Conservation (phyloP, 1,140 invertebrate species). For the Heliconius nattereri region DNA sequence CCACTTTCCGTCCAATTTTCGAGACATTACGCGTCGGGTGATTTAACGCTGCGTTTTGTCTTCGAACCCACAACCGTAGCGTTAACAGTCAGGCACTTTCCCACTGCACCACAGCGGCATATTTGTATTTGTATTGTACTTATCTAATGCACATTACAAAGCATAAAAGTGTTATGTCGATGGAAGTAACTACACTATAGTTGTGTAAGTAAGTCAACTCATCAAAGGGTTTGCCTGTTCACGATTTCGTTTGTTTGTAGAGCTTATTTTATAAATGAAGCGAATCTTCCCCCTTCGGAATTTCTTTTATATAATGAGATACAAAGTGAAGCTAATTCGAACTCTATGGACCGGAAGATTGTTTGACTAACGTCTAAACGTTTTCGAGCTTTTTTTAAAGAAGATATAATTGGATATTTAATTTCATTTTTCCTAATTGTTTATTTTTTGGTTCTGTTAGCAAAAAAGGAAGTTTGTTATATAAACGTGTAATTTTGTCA, state of each 20-base stretch:
- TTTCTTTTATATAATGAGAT: constrained; percentile 35
- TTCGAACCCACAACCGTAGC: no score
- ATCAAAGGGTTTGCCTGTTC: constrained; percentile 27
- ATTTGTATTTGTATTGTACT: not conserved
- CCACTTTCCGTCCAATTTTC: no score
- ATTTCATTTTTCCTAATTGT: not conserved
- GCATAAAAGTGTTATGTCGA: not conserved
- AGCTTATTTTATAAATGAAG: constrained; percentile 33
- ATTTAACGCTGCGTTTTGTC: no score
- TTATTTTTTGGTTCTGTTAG: not conserved
- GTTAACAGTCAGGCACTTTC: no score
- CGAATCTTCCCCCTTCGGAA: constrained; percentile 23
- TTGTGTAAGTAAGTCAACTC: constrained; percentile 16
- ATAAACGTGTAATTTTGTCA: no score
- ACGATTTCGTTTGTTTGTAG: constrained; percentile 29
- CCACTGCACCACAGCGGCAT: no score
- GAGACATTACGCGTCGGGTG: no score
- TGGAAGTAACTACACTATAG: not conserved
- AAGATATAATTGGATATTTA: not conserved
- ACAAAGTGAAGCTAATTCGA: constrained; percentile 30
- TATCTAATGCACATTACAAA: not conserved
- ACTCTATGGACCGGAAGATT: constrained; percentile 10
- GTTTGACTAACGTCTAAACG: constrained; percentile 19
- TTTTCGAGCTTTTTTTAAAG: not conserved
- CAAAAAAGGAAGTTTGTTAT: no score